Evolutionary conservation across 2,888 invertebrate species (phyloP).

Genomic region (Cylindroiulus punctatus): DNA sequence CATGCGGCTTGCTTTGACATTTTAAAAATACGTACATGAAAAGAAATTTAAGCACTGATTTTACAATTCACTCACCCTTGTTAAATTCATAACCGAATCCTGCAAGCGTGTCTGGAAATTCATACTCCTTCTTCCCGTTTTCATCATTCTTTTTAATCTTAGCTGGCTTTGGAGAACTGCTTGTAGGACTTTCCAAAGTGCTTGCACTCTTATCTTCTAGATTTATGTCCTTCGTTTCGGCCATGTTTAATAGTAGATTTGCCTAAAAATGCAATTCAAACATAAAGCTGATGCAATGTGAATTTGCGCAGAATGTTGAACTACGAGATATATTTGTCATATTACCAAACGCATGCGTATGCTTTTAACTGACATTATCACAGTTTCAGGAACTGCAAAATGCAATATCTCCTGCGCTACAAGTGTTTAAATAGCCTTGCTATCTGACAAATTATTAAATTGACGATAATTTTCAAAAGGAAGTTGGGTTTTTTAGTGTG

Average conservation of each 20-base stretch:
- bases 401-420: too few species aligned
- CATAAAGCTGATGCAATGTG: neutral
- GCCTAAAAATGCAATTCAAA: neutral
- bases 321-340: neutral
- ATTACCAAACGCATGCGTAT: neutral
- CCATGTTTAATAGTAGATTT: neutral
- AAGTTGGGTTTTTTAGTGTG: neutral
- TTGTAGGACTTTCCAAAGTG: neutral
- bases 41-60: neutral
- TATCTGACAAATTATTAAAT: too few species aligned
- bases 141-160: neutral
- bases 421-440: too few species aligned
- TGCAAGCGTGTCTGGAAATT: constrained; percentile 60
- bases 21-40: too few species aligned
- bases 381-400: too few species aligned
- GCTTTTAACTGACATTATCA: neutral
- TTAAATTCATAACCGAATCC: constrained; percentile 60
- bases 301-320: neutral
- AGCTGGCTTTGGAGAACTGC: neutral
- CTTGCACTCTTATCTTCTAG: neutral
- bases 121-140: neutral
- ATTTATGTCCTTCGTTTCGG: neutral
- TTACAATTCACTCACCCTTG: constrained; percentile 50
- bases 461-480: neutral
- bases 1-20: too few species aligned